Base-by-base conservation (phyloP, 2,888 invertebrate genomes). In the Tortrix viridana region DNA sequence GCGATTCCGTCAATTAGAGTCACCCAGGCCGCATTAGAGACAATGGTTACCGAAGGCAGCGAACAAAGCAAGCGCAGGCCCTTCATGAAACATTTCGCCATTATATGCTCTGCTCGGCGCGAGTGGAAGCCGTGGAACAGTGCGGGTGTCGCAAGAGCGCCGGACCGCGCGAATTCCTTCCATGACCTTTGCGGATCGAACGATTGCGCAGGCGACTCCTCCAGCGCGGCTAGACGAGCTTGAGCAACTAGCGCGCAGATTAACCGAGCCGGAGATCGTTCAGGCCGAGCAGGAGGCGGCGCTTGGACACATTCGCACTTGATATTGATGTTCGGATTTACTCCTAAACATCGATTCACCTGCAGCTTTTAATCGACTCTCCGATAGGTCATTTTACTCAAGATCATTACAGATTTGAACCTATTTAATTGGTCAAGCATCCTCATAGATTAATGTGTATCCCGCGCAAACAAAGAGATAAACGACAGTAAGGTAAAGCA, bases 101-200 rank as follows among this genome's bases (percentile, higher is more conserved):
- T 48, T 63, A 58, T 50, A 43, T 52, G 46, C 46, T 46, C 46
- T 65, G 55, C 55, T 44, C 60, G 55, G 41, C 55, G 53, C 50
- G 49, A 59, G 54, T 59, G 60, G 60, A 53, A 60, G 55, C 59
- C 61, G 65, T 63, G 54, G 64, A 58, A 49, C 53, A 60, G 58
- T 55, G 65, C 50, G 70, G 71, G 86, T 89, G 89, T 88, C 80
- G 90, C 84, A 89, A 89, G 81, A 73, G 68, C 73, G 81, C 88
- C 81, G 90, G 90, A 89, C 90, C 80, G 90, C 89, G 90, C 89
- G 80, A 90, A 91, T 91, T 89, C 91, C 90, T 90, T 85, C 88
- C 86, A 80, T 90, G 90, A 91, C 91, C 91, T 91, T 90, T 91
- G 90, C 84, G 86, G 88, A 89, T 88, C 84, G 89, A 88, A 84